A percentile compares a stretch with the other conserved stretches of the same genome.
Evolutionary conservation across 1,140 invertebrate genomes (phyloP).

Genomic region (Planococcus citri): DNA sequence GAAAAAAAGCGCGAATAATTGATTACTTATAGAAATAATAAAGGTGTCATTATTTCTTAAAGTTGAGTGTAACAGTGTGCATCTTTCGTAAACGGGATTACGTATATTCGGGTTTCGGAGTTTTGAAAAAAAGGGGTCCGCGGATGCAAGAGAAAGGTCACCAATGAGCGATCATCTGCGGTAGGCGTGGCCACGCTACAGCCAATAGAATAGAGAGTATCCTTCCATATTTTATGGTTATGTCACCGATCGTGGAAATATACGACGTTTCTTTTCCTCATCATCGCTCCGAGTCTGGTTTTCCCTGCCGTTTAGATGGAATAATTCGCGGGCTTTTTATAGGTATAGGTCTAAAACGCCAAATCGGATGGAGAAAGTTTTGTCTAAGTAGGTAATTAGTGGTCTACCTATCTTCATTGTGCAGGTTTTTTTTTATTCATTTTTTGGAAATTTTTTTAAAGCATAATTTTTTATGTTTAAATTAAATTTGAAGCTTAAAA

Average conservation of each 20-base stretch:
- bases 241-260: not conserved
- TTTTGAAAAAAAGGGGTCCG: not conserved
- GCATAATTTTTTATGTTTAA: too few species aligned
- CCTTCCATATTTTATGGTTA: not conserved
- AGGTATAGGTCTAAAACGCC: too few species aligned
- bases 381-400: too few species aligned
- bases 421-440: too few species aligned
- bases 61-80: constrained; percentile 12
- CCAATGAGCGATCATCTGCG: not conserved
- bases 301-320: too few species aligned
- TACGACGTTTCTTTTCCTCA: not conserved
- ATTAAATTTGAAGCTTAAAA: too few species aligned
- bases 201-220: not conserved
- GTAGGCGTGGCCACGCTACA: not conserved
- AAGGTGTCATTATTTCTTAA: constrained; percentile 17
- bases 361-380: too few species aligned
- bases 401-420: too few species aligned
- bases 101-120: not conserved
- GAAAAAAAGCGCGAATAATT: constrained; percentile 16
- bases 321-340: too few species aligned
- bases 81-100: constrained; percentile 15
- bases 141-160: not conserved
- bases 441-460: too few species aligned
- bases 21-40: constrained; percentile 13
- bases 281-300: not conserved